Evolutionary conservation across 2,888 invertebrate genomes (phyloP).

Genomic region (Odontocolon sp.): DNA sequence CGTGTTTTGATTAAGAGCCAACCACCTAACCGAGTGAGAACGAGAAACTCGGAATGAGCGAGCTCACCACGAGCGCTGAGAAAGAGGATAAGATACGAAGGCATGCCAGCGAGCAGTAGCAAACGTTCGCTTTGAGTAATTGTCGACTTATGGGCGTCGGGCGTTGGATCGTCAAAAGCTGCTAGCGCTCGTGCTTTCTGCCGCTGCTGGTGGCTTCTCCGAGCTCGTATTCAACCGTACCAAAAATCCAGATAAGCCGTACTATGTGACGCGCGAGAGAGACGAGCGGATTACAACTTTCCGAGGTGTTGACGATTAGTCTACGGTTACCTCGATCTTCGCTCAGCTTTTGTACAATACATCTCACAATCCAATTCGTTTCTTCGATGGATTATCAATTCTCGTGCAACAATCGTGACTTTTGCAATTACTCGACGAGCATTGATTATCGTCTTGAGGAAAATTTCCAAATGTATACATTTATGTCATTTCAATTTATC

Average conservation of each 20-base stretch:
- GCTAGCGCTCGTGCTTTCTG: constrained; percentile 49
- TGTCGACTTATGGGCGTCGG: constrained; percentile 72
- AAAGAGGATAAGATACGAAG: constrained; percentile 33
- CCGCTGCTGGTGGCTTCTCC: constrained; percentile 23
- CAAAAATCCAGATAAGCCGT: constrained; percentile 68
- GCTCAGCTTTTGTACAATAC: constrained; percentile 16
- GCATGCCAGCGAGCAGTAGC: constrained; percentile 26
- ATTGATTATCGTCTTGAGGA: not conserved
- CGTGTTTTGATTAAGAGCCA: constrained; percentile 79
- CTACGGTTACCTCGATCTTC: constrained; percentile 19
- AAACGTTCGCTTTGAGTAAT: constrained; percentile 76
- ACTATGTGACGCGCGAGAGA: constrained; percentile 12
- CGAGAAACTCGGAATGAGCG: constrained; percentile 10
- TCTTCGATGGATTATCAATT: constrained; percentile 9
- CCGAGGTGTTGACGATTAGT: constrained; percentile 54
- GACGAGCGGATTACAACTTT: constrained; percentile 49
- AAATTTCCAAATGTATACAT: not conserved
- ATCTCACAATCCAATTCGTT: constrained; percentile 23
- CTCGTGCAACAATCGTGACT: constrained; percentile 7
- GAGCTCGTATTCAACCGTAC: constrained; percentile 39
- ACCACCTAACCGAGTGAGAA: constrained; percentile 65
- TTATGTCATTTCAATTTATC: not conserved
- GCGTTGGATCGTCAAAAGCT: constrained; percentile 75
- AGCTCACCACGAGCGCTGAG: constrained; percentile 16
- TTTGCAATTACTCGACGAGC: not conserved